Percentiles rank a stretch among this genome's conserved stretches.
phyloP scores from a whole-genome alignment of 2,888 invertebrate genomes.

The Icerya purchasi region DNA sequence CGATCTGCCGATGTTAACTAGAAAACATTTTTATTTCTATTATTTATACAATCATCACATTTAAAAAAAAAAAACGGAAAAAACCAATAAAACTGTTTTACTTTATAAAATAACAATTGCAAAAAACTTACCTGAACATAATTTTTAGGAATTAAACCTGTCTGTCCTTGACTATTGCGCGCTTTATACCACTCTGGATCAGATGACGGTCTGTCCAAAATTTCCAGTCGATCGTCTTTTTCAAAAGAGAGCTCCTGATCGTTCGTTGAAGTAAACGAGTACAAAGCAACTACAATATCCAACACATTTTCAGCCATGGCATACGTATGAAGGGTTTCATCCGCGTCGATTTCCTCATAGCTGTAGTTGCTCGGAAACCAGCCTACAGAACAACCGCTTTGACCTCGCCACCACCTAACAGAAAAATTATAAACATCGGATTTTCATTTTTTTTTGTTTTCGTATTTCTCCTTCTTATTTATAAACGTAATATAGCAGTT shows the following conservation, averaged over 20 bases:
- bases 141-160: slow-evolving; percentile 87
- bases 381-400: slow-evolving; percentile 43
- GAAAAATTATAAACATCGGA: too few species aligned
- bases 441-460: too few species aligned
- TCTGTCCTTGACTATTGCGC: slow-evolving; percentile 72
- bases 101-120: too few species aligned
- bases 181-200: slow-evolving; percentile 99
- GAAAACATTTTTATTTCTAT: too few species aligned
- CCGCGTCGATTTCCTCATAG: slow-evolving; percentile 49
- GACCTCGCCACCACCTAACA: slow-evolving; percentile 84
- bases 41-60: too few species aligned
- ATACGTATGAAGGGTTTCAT: slow-evolving; percentile 73
- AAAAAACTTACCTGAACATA: slow-evolving; percentile 39
- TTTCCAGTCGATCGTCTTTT: slow-evolving; percentile 87
- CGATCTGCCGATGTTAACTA: too few species aligned
- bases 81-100: too few species aligned
- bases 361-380: slow-evolving; percentile 99
- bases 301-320: slow-evolving; percentile 89
- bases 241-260: slow-evolving; percentile 92
- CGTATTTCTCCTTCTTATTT: too few species aligned
- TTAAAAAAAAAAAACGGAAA: too few species aligned
- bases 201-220: slow-evolving; percentile 82
- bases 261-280: slow-evolving; percentile 80
- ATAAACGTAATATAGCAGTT: too few species aligned
- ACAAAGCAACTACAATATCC: slow-evolving; percentile 86